Base-by-base conservation (phyloP, 2,888 invertebrate genomes). In the Leptothorax acervorum region DNA sequence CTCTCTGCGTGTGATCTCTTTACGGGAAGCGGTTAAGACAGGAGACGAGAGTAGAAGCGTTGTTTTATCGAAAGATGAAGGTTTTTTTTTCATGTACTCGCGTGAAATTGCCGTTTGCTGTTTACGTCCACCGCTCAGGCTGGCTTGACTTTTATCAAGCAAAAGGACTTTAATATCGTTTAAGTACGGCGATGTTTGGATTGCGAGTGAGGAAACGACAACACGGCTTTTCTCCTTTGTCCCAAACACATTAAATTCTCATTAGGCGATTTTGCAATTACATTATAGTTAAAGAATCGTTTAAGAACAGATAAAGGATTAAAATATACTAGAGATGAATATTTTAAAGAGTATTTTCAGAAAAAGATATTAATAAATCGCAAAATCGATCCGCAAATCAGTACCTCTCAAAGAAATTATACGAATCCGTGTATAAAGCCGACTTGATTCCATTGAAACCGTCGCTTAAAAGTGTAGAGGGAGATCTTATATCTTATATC, bases 31-130 rank as follows among this genome's bases (percentile, higher is more conserved):
- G 15, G 70, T 53, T 51, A 70, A 66, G 68, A 70, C 28, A 63
- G 23, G 66, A 76, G 28, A 18, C 51, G 39, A 42, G 62, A 85
- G 65, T 60, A 85, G 60, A 70, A 48, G 71, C 70, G 65, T 68
- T 31, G 70, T 70, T 71, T 71, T 84, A 74, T 45, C 66, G 70
- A 71, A 85, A 85, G 71, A 70, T 65, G 60, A 84, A 76, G 35
- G 65, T 71, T 85, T 70, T 71, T 75, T 84, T 53, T 83, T 23
- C 11, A 15, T 45, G n/a, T 42, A 60, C 35, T 55, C 48, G 31
- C 63, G 73, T 42, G 51, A 73, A 66, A 66, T 57, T 82, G 79
- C 76, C 55, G 9, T 66, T 83, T 66, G 45, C 66, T 45, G 23
- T 23, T 23, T 23, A 57, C 48, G 39, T 75, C 45, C 65, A 65